phyloP scores from a whole-genome alignment of 2,113 vertebrate species.

The Pedionomus torquatus region DNA sequence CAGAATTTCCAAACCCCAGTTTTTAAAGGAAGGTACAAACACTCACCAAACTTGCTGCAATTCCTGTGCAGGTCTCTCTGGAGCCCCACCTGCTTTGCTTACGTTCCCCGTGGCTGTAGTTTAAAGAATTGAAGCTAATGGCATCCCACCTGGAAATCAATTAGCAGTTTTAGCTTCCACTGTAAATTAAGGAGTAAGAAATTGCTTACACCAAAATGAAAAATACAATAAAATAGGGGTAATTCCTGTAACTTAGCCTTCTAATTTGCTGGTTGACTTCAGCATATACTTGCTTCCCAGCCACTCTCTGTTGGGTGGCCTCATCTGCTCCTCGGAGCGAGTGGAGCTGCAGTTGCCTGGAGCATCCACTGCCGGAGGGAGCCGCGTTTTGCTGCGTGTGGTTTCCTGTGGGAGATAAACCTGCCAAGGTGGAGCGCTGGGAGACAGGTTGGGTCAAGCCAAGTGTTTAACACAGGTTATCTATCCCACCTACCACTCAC shows the following conservation, averaged over 20 bases:
- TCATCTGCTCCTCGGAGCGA: neutral
- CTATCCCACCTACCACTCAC: neutral
- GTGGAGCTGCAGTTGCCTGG: neutral
- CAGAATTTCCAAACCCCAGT: neutral
- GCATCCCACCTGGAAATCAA: neutral
- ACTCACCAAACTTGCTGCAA: neutral
- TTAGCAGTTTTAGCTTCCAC: neutral
- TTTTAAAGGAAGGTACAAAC: neutral
- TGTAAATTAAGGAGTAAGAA: neutral
- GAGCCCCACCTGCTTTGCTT: neutral
- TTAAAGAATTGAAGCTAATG: neutral
- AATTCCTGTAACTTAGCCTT: neutral
- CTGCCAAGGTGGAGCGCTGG: neutral
- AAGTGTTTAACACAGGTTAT: neutral
- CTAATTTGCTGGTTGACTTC: neutral
- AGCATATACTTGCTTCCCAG: neutral
- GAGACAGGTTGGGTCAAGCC: neutral
- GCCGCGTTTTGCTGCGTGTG: fast-evolving
- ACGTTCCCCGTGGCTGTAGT: neutral
- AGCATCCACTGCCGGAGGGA: neutral
- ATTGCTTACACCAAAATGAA: neutral
- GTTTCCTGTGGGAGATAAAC: neutral
- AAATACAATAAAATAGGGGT: neutral
- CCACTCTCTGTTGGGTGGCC: neutral
- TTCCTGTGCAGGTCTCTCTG: neutral